Conservation (phyloP, 2,888 invertebrate species). For the Cerastoderma edule region DNA sequence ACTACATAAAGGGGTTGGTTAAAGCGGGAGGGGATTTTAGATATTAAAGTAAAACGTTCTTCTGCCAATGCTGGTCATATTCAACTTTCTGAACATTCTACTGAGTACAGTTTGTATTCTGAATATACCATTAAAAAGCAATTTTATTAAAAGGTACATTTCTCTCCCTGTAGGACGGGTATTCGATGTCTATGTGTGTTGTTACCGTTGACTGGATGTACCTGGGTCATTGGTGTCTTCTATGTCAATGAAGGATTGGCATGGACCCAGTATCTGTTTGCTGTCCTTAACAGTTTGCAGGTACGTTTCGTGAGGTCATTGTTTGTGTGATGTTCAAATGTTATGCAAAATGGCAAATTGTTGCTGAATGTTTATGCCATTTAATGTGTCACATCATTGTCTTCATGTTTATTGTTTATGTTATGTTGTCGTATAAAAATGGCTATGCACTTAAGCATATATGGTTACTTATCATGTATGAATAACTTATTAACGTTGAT, state of each 20-base stretch:
- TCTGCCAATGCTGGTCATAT: no score
- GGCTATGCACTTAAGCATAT: not conserved
- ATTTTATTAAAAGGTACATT: not conserved
- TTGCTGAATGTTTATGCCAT: not conserved
- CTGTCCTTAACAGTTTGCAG: slow-evolving; percentile 2
- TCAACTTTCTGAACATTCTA: no score
- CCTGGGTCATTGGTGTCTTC: not conserved
- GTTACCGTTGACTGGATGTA: not conserved
- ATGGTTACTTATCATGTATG: not conserved
- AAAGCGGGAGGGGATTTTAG: no score
- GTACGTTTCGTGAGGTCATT: not conserved
- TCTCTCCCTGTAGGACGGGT: slow-evolving; percentile 6
- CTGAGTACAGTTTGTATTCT: no score
- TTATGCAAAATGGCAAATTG: not conserved
- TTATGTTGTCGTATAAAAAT: not conserved
- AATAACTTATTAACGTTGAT: no score
- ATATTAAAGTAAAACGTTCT: no score
- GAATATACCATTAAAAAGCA: not conserved
- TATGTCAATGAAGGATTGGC: slow-evolving; percentile 1
- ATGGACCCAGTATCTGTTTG: slow-evolving; percentile 3
- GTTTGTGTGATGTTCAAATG: not conserved
- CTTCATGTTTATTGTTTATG: not conserved
- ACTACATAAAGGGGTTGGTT: no score
- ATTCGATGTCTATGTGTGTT: not conserved
- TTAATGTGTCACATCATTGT: not conserved